A percentile compares a stretch with the other conserved stretches of the same genome.
These are phyloP conservation scores for Sebastes jordani DNA, from an alignment of 2,797 vertebrate species.

Conservation along the genomic window DNA sequence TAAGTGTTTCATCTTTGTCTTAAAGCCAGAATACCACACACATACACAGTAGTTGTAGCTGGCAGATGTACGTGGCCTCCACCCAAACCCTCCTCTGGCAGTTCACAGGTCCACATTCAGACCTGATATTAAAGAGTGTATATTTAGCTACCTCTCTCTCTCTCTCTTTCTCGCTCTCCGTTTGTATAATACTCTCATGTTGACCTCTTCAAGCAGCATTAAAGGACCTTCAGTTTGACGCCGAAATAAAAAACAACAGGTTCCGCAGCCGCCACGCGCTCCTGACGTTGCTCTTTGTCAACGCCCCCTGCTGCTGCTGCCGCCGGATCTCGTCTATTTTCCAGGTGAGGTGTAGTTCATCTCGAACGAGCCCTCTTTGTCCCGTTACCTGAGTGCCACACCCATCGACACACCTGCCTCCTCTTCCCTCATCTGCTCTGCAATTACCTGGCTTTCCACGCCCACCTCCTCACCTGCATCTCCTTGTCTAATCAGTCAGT, in stretches of 20 bases:
- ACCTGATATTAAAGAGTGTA: constrained; percentile 28
- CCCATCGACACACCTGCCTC: no score
- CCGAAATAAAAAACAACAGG: no score
- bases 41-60: not conserved
- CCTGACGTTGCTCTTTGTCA: no score
- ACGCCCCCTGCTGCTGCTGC: no score
- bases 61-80: constrained; percentile 13
- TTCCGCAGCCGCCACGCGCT: no score
- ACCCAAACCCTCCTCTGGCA: constrained; percentile 12
- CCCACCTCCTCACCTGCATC: no score
- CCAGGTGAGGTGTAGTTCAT: fast-evolving
- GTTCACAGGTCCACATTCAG: constrained; percentile 4
- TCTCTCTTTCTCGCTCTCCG: not conserved
- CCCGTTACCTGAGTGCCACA: no score
- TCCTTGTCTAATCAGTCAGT: no score
- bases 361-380: no score
- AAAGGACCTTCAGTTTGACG: not conserved
- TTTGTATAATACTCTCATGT: not conserved
- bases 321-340: no score
- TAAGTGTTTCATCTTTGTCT: not conserved
- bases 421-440: no score
- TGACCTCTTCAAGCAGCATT: not conserved
- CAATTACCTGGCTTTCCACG: fast-evolving
- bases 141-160: constrained; percentile 11
- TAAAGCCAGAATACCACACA: constrained; percentile 8